A percentile compares a stretch with the other conserved stretches of the same genome.
Evolutionary conservation across 2,797 vertebrate species (phyloP).

Genomic region (Pseudotriccus pelzelni): DNA sequence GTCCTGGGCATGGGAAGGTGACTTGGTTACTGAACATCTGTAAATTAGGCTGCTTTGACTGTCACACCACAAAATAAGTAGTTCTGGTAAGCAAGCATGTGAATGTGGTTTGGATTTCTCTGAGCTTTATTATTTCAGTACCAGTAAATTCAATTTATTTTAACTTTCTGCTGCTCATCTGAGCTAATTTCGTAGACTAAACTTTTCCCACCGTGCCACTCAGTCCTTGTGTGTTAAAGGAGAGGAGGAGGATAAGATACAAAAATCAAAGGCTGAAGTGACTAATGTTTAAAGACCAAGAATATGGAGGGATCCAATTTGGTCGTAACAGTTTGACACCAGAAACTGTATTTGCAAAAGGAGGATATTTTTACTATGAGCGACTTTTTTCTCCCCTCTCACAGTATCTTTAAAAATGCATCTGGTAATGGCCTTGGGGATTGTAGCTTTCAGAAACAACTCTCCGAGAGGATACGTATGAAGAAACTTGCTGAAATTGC

Average conservation of each 20-base stretch:
- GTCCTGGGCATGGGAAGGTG: background rate
- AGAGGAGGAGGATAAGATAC: background rate
- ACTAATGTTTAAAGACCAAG: background rate
- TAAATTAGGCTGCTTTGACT: background rate
- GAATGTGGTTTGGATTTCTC: background rate
- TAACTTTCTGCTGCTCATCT: background rate
- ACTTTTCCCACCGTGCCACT: background rate
- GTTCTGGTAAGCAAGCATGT: background rate
- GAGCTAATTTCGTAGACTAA: background rate
- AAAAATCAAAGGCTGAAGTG: background rate
- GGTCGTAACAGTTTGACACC: background rate
- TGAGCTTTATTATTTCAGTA: background rate
- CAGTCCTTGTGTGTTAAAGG: background rate
- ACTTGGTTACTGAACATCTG: background rate
- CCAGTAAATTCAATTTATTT: background rate
- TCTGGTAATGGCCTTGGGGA: background rate
- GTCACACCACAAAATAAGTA: background rate
- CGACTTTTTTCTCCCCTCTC: background rate
- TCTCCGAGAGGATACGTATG: background rate
- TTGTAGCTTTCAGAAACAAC: conserved; percentile 8
- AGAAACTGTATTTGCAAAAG: background rate
- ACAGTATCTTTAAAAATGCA: conserved; percentile 8
- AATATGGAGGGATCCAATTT: background rate
- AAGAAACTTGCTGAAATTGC: conserved; percentile 10
- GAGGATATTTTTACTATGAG: background rate